Evolutionary conservation across 2,113 vertebrate genomes (phyloP), one percentile per base, ranked within the genome.

Genomic region (Eonycteris spelaea): DNA sequence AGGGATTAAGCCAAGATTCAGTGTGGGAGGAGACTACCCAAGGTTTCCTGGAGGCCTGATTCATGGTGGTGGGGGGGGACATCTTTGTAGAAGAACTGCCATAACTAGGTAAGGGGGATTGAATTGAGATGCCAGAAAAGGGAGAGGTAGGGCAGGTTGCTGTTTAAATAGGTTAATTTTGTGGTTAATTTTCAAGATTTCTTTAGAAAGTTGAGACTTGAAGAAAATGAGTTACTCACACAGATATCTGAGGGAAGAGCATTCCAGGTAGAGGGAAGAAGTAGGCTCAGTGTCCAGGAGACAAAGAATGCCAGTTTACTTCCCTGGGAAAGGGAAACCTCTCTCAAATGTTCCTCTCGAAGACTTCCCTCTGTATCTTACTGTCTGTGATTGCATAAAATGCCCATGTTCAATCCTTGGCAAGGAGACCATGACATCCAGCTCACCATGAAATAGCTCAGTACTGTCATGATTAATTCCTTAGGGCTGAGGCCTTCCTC

Each of bases 121-220:
- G 63, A 28, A 78, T 21, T 61, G 55, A 92, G 45, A 80, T 75
- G 74, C 5, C 28, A 35, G 11, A 22, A 22, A 83, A 86, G 9
- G n/a, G 16, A 2, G 28, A 78, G 26, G n/a, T 35, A 51, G 68
- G 24, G 26, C 26, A 77, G 2, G 18, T 30, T 90, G 26, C 38
- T 85, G 24, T 57, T 88, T 80, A n/a, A 93, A 79, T 16, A 84
- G 26, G 51, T 40, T 40, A 40, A 40, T 40, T 40, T 40, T 40
- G 35, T 63, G 28, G 14, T 48, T 45, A 33, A n/a, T 86, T 91
- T 96, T 94, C 85, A 91, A 75, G 83, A 22, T 67, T 91, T 84
- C 70, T 86, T 77, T 65, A 87, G 61, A 70, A 92, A 84, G 33
- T 28, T 70, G 33, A 92, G 28, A 84, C 86, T 30, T 71, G 65